Evolutionary conservation across 2,888 invertebrate species (phyloP), one percentile per base, ranked within the genome.

Genomic region (Villa cingulata): DNA sequence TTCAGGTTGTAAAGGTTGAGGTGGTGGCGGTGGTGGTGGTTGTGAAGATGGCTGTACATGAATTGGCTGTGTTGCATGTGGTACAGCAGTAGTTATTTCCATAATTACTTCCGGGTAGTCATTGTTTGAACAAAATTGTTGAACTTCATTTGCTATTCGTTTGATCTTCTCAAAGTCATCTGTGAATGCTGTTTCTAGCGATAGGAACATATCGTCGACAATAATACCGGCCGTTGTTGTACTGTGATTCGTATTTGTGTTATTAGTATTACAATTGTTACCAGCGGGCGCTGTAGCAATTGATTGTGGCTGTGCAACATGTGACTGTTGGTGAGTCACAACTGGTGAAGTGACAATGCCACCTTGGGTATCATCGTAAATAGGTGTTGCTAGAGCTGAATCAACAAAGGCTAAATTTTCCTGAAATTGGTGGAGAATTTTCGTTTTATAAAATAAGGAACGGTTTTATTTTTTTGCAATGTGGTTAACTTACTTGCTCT

Each of bases 81-180:
- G 45, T 45, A 46, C 49, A 17, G 52, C 53, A 19, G 53, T 52
- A 16, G 66, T 61, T 48, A 67, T 62, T 56, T 68, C 67, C 66
- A 67, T 66, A 32, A 68, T 60, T n/a, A 67, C 61, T 49, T 63
- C 64, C 4, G 62, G 62, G 20, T 67, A 68, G 7, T 62, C 63
- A 41, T 49, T 63, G 55, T 76, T 65, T 51, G 76, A 70, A 70
- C 85, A 77, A 68, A 77, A 79, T 57, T 85, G 78, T 64, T 83
- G 78, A 27, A 87, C 82, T 62, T 88, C 88, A 57, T 81, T 82
- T 32, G 86, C 85, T 68, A 88, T 86, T 58, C 84, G 74, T 62
- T 87, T 87, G 50, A 88, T 72, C 62, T 87, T 87, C 62, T 88
- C 88, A 59, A 85, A 87, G 61, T 88, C 88, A 55, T 84, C 86